phyloP scores from a whole-genome alignment of 2,113 vertebrate genomes.

The Lota lota region DNA sequence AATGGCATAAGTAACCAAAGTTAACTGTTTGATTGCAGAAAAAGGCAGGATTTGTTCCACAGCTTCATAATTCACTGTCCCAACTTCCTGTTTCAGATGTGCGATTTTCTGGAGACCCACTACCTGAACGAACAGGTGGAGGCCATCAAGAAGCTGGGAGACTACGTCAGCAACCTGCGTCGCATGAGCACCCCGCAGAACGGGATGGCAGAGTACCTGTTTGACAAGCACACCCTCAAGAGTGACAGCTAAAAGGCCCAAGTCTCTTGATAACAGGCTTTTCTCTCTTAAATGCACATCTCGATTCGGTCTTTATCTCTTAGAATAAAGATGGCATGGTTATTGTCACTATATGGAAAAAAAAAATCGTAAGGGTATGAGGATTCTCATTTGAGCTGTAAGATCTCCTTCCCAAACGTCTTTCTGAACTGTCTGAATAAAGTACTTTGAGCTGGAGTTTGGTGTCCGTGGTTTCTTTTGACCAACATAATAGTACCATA shows the following conservation, averaged over 20 bases:
- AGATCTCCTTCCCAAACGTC: background rate
- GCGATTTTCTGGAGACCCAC: constrained; percentile 91
- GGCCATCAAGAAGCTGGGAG: constrained; percentile 89
- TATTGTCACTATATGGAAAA: too few species aligned
- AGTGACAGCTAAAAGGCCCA: constrained; percentile 54
- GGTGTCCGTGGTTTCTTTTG: background rate
- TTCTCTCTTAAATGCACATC: background rate
- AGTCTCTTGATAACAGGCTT: too few species aligned
- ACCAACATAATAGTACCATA: too few species aligned
- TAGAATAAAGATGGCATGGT: too few species aligned
- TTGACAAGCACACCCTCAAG: constrained; percentile 92
- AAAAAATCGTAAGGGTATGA: too few species aligned
- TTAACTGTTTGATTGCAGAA: background rate
- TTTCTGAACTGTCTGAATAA: constrained; percentile 41
- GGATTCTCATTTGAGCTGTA: too few species aligned
- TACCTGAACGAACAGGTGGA: constrained; percentile 95
- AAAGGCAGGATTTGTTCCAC: background rate
- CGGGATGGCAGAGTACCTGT: constrained; percentile 93
- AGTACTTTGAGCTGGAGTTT: constrained; percentile 53
- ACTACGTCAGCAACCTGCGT: constrained; percentile 74
- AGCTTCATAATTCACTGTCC: constrained; percentile 34
- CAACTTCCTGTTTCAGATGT: constrained; percentile 52
- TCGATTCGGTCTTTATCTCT: background rate
- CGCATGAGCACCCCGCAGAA: constrained; percentile 72
- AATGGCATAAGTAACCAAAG: too few species aligned